Percentiles rank a stretch among this genome's conserved stretches.
Conservation (phyloP, 53 echinoderm and acorn worm genomes). For the Pentamera pediparva region DNA sequence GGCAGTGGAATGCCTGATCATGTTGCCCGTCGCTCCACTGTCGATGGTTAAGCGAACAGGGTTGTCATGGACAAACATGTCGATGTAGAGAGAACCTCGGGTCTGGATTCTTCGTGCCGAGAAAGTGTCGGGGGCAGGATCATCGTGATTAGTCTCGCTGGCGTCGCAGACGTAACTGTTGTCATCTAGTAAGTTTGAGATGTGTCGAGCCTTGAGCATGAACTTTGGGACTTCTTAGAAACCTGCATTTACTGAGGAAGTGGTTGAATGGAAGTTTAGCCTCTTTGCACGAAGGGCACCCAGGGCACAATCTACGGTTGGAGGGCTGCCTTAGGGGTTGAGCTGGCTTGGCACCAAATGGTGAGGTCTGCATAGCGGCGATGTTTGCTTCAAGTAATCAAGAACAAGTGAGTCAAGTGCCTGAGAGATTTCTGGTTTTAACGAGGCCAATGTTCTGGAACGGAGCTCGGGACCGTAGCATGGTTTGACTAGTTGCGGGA, state of each 20-base stretch:
- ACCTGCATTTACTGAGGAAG: conserved; percentile 27
- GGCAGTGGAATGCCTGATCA: conserved; percentile 31
- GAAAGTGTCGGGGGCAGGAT: not conserved
- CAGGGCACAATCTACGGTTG: conserved; percentile 26
- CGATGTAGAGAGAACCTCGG: conserved; percentile 39
- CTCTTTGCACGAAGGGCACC: conserved; percentile 47
- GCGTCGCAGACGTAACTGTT: not conserved
- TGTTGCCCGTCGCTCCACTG: conserved; percentile 59
- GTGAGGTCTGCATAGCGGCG: not conserved
- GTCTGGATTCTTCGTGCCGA: conserved; percentile 36
- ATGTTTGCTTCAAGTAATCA: not conserved
- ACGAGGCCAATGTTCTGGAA: conserved; percentile 42
- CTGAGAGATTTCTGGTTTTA: conserved; percentile 67
- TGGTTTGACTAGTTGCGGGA: conserved; percentile 45
- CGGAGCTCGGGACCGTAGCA: conserved; percentile 56
- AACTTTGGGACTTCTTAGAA: conserved; percentile 25
- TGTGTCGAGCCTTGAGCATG: conserved; percentile 9
- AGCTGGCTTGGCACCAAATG: too few species aligned
- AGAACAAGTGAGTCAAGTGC: conserved; percentile 45
- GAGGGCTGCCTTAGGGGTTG: not conserved
- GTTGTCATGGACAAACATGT: conserved; percentile 35
- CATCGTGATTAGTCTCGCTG: not conserved
- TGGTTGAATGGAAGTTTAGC: conserved; percentile 1
- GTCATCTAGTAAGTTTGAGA: conserved; percentile 16
- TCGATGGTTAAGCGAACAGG: conserved; percentile 32